phyloP scores from a whole-genome alignment of 2,888 invertebrate species.

The Spicauda simplicius region DNA sequence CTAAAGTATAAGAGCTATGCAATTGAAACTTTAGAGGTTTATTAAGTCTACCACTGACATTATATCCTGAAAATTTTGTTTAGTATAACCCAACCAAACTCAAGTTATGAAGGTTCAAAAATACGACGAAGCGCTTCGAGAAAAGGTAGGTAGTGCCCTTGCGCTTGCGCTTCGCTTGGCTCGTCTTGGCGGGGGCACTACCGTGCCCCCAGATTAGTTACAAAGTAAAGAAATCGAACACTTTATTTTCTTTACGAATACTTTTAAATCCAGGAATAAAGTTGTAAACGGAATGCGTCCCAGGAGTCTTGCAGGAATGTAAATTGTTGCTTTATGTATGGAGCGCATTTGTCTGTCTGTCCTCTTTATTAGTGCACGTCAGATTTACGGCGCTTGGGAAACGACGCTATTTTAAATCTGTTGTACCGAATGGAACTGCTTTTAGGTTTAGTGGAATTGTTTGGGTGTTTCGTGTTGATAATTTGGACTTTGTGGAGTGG shows the following conservation, averaged over 20 bases:
- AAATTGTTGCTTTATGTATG: slow-evolving; percentile 67
- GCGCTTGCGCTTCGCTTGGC: no score
- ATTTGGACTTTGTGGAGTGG: background rate
- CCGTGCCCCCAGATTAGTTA: no score
- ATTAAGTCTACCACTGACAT: no score
- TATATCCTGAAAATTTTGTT: no score
- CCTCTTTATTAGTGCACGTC: slow-evolving; percentile 66
- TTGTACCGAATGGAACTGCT: background rate
- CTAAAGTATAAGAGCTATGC: no score
- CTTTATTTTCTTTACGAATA: slow-evolving; percentile 28
- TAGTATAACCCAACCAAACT: no score
- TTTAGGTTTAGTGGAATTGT: background rate
- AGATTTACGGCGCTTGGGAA: slow-evolving; percentile 61
- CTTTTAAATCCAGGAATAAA: slow-evolving; percentile 43
- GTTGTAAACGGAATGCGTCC: slow-evolving; percentile 41
- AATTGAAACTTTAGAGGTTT: no score
- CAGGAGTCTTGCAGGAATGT: slow-evolving; percentile 57
- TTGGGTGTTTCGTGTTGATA: background rate
- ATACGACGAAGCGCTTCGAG: no score
- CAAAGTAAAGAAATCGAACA: background rate
- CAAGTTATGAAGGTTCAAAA: no score
- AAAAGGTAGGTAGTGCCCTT: no score
- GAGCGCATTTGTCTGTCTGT: slow-evolving; percentile 65
- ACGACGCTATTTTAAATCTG: slow-evolving; percentile 22
- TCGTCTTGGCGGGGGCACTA: no score